phyloP scores from a whole-genome alignment of 92 coral and sea anemone species.

The Porites divaricata region DNA sequence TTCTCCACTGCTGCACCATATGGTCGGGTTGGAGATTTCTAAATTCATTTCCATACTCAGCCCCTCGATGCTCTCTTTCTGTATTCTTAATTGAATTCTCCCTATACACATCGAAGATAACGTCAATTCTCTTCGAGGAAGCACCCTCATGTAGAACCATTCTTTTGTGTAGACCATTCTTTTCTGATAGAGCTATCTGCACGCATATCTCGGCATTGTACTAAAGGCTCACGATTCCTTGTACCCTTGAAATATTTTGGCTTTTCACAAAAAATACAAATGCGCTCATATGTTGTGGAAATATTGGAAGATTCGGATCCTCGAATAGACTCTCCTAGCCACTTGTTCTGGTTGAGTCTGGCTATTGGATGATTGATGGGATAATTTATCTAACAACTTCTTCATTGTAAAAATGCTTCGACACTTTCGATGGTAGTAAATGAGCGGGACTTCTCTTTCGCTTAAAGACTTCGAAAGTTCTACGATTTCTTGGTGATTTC shows the following conservation, averaged over 20 bases:
- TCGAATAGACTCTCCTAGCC: constrained; percentile 39
- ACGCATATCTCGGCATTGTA: constrained; percentile 56
- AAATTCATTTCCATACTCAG: constrained; percentile 42
- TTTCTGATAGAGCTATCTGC: constrained; percentile 46
- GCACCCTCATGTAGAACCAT: constrained; percentile 43
- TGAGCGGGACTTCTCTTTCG: constrained; percentile 43
- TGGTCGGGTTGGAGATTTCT: constrained; percentile 43
- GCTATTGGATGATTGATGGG: constrained; percentile 24
- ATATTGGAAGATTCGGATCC: constrained; percentile 43
- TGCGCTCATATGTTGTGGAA: constrained; percentile 45
- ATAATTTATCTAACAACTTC: constrained; percentile 51
- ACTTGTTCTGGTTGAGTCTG: constrained; percentile 22
- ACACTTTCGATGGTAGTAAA: constrained; percentile 62
- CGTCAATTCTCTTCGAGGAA: constrained; percentile 47
- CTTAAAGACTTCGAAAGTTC: constrained; percentile 27
- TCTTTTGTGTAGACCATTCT: constrained; percentile 35
- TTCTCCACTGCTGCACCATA: constrained; percentile 43
- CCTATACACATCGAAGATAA: constrained; percentile 52
- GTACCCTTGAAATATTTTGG: constrained; percentile 54
- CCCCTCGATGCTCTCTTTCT: constrained; percentile 53
- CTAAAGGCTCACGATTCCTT: constrained; percentile 58
- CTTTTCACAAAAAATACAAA: constrained; percentile 67
- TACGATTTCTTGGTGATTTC: constrained; percentile 47
- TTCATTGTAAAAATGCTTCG: constrained; percentile 69
- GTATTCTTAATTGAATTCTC: constrained; percentile 60